Conservation (phyloP, 2,113 vertebrate species). For the Sorex fumeus region DNA sequence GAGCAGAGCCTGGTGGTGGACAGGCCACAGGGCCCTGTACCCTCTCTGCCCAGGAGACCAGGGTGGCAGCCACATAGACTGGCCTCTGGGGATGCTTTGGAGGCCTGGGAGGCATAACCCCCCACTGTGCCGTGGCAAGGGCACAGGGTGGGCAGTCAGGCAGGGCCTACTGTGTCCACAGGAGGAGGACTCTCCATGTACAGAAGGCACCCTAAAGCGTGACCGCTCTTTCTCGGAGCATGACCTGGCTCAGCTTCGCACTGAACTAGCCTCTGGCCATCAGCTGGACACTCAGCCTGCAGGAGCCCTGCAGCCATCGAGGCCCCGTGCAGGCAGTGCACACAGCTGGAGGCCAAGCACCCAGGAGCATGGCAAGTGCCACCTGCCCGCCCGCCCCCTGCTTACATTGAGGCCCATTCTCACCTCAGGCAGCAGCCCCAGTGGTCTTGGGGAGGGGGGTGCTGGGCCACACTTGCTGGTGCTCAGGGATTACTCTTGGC, state of each 20-base stretch:
- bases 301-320: slow-evolving; percentile 67
- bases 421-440: no score
- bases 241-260: slow-evolving; percentile 93
- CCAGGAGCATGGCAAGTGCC: slow-evolving; percentile 85
- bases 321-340: slow-evolving; percentile 90
- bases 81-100: no score
- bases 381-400: no score
- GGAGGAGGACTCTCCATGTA: slow-evolving; percentile 95
- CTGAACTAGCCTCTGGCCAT: slow-evolving; percentile 85
- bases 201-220: slow-evolving; percentile 91
- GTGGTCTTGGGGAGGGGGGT: no score
- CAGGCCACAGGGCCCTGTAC: slow-evolving; percentile 40
- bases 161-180: slow-evolving; percentile 74
- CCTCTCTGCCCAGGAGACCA: slow-evolving; percentile 86
- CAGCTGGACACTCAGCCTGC: slow-evolving; percentile 74
- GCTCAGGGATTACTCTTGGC: no score
- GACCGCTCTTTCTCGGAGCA: slow-evolving; percentile 98
- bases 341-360: slow-evolving; percentile 69
- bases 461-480: no score
- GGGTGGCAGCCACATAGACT: slow-evolving; percentile 72
- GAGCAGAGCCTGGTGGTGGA: no score
- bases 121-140: no score
- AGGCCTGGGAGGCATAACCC: no score
- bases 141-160: not conserved
- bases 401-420: no score